Percentiles rank a stretch among this genome's conserved stretches.
Evolutionary conservation across 2,797 vertebrate species (phyloP).

Genomic region (Eutrigla gurnardus): DNA sequence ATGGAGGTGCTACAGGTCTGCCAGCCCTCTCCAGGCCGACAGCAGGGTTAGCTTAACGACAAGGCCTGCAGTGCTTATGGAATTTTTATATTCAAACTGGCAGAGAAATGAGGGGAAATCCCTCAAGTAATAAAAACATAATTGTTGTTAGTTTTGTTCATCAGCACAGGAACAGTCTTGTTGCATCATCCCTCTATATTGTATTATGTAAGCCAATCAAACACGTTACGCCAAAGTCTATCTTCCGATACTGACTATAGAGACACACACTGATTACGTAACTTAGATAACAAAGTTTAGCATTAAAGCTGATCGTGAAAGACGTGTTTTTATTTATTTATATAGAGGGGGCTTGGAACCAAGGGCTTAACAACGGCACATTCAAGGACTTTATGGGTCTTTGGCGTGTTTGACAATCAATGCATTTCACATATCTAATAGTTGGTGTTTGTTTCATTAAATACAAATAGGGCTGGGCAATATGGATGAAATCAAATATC

Average conservation of each 20-base stretch:
- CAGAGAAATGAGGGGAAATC: neutral
- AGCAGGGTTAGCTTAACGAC: too few relatives aligned
- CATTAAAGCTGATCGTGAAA: constrained; percentile 19
- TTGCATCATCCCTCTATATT: constrained; percentile 18
- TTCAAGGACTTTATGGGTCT: neutral
- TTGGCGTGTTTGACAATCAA: neutral
- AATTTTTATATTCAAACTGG: neutral
- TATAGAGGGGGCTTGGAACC: neutral
- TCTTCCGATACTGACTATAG: neutral
- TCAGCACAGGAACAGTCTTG: constrained; percentile 19
- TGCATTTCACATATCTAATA: neutral
- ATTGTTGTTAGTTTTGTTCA: neutral
- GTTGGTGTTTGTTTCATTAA: neutral
- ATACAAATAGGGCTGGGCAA: neutral
- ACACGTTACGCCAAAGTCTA: neutral
- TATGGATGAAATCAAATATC: neutral
- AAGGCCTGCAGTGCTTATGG: too few relatives aligned
- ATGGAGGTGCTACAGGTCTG: too few relatives aligned
- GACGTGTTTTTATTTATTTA: neutral
- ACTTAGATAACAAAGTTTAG: neutral
- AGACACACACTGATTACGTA: neutral
- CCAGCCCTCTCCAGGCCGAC: too few relatives aligned
- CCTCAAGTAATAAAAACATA: neutral
- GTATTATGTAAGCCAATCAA: neutral
- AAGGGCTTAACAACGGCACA: neutral